Evolutionary conservation across 2,797 vertebrate species (phyloP), one percentile per base, ranked within the genome.

Genomic region (Melanogrammus aeglefinus): DNA sequence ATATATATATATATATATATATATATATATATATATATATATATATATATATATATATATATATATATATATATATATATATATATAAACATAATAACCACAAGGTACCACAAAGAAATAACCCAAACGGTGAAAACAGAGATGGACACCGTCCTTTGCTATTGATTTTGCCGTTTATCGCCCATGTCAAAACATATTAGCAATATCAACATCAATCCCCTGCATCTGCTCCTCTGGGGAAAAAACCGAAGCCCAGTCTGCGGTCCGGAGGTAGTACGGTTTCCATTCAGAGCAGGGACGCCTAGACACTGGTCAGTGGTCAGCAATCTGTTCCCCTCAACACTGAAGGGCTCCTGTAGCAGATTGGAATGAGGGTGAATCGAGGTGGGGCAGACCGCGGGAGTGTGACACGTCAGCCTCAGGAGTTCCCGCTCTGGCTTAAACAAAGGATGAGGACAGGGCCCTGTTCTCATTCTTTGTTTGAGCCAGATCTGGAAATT

Each of bases 91-190:
- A 5, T 6, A 24, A n/a, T 24, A 24, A 8, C 57, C 51, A 57
- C 18, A 1, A 57, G 51, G 6, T 21, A 4, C 16, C 51, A 57
- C 51, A n/a, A 18, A n/a, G 14, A 47, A 21, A 21, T 57, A 6
- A 14, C 14, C 13, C 44, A 47, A 57, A 47, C n/a, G n/a, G n/a
- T n/a, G n/a, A n/a, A n/a, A n/a, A n/a, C 13, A 31, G 29, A 31
- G 29, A 16, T 21, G 16, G 6, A 66, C 29, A 8, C 24, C 57
- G 2, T 66, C 57, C 78, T 75, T 3, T 38, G 9, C 75, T 73
- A n/a, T 78, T 77, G 6, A 41, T 72, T 39, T 75, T 8, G 1
- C 47, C 27, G 73, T 80, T 66, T 12, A 27, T 74, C 73, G 14
- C 33, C 0, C 10, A 3, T 2, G 71, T 74, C 78, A 69, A 35